These are phyloP conservation scores for Brachionus sp. DNA, from an alignment of 1,140 invertebrate genomes.

Conservation along the genomic window DNA sequence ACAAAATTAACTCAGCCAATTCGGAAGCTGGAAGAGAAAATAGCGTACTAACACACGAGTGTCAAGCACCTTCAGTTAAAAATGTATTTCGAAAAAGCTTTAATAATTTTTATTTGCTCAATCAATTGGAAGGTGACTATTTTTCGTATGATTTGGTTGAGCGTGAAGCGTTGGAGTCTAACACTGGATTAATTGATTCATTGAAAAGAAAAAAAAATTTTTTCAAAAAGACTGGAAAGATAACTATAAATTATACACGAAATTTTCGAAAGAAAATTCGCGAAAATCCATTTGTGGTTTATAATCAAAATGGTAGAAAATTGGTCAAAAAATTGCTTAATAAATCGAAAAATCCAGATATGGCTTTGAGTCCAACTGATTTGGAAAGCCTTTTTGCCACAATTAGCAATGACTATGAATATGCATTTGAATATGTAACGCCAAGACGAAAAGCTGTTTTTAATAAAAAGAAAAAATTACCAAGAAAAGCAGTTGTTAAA, in stretches of 20 bases:
- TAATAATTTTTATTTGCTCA: slow-evolving; percentile 31
- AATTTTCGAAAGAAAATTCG: slow-evolving; percentile 22
- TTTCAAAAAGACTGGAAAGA: slow-evolving; percentile 27
- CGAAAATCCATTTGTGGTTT: slow-evolving; percentile 26
- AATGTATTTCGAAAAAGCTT: slow-evolving; percentile 15
- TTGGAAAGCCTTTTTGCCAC: background rate
- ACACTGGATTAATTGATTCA: background rate
- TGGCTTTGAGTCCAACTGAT: background rate
- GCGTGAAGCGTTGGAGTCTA: background rate
- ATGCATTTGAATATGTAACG: background rate
- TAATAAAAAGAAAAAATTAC: background rate
- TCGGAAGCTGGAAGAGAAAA: background rate
- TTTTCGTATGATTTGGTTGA: slow-evolving; percentile 34
- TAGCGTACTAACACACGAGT: background rate
- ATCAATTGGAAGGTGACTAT: slow-evolving; percentile 14
- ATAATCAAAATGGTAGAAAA: slow-evolving; percentile 13
- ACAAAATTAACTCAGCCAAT: slow-evolving; percentile 1
- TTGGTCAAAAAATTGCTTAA: slow-evolving; percentile 29
- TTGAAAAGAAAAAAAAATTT: background rate
- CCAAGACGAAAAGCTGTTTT: background rate
- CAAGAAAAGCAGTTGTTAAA: background rate
- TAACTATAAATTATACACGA: background rate
- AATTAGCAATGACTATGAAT: background rate
- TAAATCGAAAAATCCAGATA: background rate
- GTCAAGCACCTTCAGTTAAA: background rate